phyloP scores from a whole-genome alignment of 2,113 vertebrate genomes.

The cat (Felis catus) region DNA sequence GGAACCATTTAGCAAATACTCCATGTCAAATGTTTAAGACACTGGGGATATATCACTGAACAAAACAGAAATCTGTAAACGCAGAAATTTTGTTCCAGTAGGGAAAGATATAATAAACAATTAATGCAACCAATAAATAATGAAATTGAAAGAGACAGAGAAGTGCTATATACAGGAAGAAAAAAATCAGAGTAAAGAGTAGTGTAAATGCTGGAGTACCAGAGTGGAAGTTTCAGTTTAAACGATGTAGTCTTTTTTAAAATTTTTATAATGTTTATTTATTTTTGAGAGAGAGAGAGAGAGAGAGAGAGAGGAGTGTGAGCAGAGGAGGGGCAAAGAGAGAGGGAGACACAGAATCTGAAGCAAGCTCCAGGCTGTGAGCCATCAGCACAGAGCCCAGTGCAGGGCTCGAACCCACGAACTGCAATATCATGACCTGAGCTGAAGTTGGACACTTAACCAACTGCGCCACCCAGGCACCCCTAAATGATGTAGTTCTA shows the following conservation, averaged over 20 bases:
- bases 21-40: not conserved
- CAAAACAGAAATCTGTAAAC: not conserved
- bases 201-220: not conserved
- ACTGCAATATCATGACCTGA: too few relatives aligned
- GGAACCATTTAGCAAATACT: not conserved
- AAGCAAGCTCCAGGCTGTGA: too few relatives aligned
- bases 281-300: too few relatives aligned
- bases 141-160: not conserved
- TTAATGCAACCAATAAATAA: not conserved
- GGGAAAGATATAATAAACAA: not conserved
- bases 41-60: not conserved
- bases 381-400: too few relatives aligned
- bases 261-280: too few relatives aligned
- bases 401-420: too few relatives aligned
- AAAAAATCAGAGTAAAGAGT: not conserved
- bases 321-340: too few relatives aligned
- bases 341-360: too few relatives aligned
- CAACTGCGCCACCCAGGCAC: too few relatives aligned
- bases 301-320: too few relatives aligned
- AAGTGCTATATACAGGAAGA: not conserved
- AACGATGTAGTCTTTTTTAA: not conserved
- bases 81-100: not conserved
- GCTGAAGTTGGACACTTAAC: too few relatives aligned
- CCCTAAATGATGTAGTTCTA: not conserved
- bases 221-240: not conserved